Evolutionary conservation across 2,888 invertebrate genomes (phyloP).

Genomic region (Drosophila differens): DNA sequence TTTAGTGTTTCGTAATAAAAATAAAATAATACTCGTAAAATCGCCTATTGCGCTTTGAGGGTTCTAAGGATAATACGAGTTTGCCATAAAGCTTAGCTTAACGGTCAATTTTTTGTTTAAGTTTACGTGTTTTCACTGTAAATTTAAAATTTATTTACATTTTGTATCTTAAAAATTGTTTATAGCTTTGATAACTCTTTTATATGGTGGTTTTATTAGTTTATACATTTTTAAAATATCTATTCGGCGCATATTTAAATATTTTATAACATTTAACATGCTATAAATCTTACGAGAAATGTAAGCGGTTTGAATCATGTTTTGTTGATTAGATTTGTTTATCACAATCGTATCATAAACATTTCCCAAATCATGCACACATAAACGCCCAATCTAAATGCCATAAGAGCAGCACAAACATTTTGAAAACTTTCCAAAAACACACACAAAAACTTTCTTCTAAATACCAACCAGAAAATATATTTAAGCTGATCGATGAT

Average conservation of each 20-base stretch:
- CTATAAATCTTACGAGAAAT: constrained; percentile 38
- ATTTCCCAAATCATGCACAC: constrained; percentile 56
- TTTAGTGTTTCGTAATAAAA: constrained; percentile 59
- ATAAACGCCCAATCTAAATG: constrained; percentile 75
- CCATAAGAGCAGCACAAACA: constrained; percentile 56
- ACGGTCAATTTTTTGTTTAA: constrained; percentile 11
- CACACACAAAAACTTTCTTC: constrained; percentile 47
- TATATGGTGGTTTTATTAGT: constrained; percentile 15
- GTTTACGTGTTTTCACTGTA: constrained; percentile 1
- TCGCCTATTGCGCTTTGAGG: constrained; percentile 1
- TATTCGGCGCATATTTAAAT: constrained; percentile 19
- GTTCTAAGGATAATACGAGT: constrained; percentile 32
- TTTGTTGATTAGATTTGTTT: constrained; percentile 63
- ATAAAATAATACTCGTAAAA: constrained; percentile 38
- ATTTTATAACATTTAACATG: constrained; percentile 23
- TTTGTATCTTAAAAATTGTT: constrained; percentile 13
- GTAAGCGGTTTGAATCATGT: constrained; percentile 36
- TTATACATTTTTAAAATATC: constrained; percentile 35
- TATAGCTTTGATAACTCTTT: constrained; percentile 26
- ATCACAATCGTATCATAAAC: constrained; percentile 63
- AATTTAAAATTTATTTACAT: constrained; percentile 9
- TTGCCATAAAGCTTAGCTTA: constrained; percentile 45
- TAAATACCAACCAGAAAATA: constrained; percentile 31
- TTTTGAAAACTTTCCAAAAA: constrained; percentile 64
- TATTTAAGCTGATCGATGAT: constrained; percentile 66